These are phyloP conservation scores for Dasysyrphus tricinctus DNA, from an alignment of 2,888 invertebrate genomes.

Conservation along the genomic window DNA sequence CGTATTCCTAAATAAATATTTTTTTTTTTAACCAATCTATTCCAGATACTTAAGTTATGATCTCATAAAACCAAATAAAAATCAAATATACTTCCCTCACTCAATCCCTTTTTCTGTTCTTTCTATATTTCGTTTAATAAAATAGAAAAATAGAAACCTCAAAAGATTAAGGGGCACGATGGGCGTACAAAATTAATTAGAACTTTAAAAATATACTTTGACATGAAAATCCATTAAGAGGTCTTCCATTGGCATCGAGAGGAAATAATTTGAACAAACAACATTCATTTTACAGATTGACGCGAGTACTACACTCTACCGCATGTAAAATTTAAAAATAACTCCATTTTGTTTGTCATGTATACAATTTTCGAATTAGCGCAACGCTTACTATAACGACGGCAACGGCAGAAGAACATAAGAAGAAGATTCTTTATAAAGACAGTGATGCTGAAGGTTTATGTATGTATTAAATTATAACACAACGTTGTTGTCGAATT, in stretches of 20 bases:
- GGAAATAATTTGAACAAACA: slow-evolving; percentile 41
- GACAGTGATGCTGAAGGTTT: slow-evolving; percentile 56
- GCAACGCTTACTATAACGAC: neutral
- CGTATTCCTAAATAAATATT: neutral
- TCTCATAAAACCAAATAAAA: slow-evolving; percentile 71
- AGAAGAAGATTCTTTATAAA: neutral
- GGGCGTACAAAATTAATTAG: slow-evolving; percentile 65
- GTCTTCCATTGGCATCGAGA: slow-evolving; percentile 40
- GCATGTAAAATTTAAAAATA: slow-evolving; percentile 45
- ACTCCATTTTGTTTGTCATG: slow-evolving; percentile 29
- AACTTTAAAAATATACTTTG: slow-evolving; percentile 73
- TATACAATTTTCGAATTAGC: slow-evolving; percentile 63
- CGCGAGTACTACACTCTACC: slow-evolving; percentile 27
- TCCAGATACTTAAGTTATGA: slow-evolving; percentile 67
- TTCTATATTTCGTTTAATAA: neutral
- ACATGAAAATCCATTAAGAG: slow-evolving; percentile 72
- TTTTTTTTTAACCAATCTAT: slow-evolving; percentile 37
- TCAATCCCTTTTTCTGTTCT: neutral
- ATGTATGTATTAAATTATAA: slow-evolving; percentile 54
- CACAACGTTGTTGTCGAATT: slow-evolving; percentile 34
- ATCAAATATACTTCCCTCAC: slow-evolving; percentile 17
- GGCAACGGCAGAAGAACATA: neutral
- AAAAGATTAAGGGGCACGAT: slow-evolving; percentile 34
- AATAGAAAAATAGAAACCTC: slow-evolving; percentile 36
- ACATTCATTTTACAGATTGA: slow-evolving; percentile 28